Percentiles rank a stretch among this genome's conserved stretches.
Evolutionary conservation across 23 tunicate species (phyloP).

Genomic region (Ciona savignyi): DNA sequence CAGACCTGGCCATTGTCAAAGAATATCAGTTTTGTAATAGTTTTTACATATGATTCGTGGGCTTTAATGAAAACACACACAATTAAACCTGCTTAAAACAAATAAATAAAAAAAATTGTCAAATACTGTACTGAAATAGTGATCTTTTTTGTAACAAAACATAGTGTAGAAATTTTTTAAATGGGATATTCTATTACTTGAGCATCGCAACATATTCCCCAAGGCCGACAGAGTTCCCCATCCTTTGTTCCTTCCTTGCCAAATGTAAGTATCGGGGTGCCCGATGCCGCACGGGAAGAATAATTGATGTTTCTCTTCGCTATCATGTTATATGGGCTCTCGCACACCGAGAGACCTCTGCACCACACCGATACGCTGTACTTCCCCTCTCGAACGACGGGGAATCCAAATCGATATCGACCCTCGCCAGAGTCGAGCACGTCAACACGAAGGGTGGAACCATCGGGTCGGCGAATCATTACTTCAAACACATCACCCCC

Average conservation of each 20-base stretch:
- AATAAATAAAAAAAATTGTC: no score
- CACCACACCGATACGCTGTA: slow-evolving; percentile 27
- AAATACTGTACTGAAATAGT: no score
- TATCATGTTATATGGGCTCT: slow-evolving; percentile 37
- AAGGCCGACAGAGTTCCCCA: slow-evolving; percentile 86
- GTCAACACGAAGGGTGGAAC: slow-evolving; percentile 7
- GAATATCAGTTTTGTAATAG: no score
- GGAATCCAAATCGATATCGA: slow-evolving; percentile 16
- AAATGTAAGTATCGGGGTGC: slow-evolving; percentile 24
- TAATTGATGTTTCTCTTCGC: slow-evolving; percentile 45
- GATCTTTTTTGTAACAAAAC: no score
- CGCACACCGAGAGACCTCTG: slow-evolving; percentile 31
- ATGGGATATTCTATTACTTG: slow-evolving; percentile 27
- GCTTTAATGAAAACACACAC: no score
- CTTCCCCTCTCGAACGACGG: slow-evolving; percentile 25
- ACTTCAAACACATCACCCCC: slow-evolving; percentile 38
- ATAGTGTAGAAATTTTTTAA: no score
- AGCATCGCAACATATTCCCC: slow-evolving; percentile 76
- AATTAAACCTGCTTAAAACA: no score
- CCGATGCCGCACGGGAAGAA: neutral
- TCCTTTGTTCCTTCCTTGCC: slow-evolving; percentile 74
- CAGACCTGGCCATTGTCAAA: no score
- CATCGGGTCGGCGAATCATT: slow-evolving; percentile 21
- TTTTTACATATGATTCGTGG: no score
- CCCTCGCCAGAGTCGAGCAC: slow-evolving; percentile 36